A percentile compares a stretch with the other conserved stretches of the same genome.
These are phyloP conservation scores for Abscondita cerata DNA, from an alignment of 2,888 invertebrate species.

Conservation along the genomic window DNA sequence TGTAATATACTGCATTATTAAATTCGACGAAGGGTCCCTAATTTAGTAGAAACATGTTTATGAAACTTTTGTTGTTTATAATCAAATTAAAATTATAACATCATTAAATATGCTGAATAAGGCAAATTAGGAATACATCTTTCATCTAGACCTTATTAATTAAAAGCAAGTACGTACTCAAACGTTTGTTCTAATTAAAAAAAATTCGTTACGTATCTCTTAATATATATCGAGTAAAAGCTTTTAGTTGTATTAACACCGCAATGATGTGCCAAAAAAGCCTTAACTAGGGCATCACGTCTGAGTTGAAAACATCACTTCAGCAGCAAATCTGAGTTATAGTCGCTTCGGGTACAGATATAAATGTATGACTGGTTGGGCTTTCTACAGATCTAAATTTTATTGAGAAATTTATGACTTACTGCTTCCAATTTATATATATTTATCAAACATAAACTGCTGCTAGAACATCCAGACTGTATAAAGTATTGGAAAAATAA, in stretches of 20 bases:
- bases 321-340: constrained; percentile 30
- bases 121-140: no score
- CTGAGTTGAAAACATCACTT: constrained; percentile 25
- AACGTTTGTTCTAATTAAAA: no score
- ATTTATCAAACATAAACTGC: constrained; percentile 21
- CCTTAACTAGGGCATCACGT: constrained; percentile 3
- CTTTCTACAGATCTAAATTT: constrained; percentile 31
- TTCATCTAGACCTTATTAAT: no score
- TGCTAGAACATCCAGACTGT: no score
- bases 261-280: constrained; percentile 12
- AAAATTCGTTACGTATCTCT: no score
- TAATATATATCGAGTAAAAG: constrained; percentile 6
- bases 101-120: no score
- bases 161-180: no score
- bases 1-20: constrained; percentile 2
- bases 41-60: neutral
- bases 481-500: no score
- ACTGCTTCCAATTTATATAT: constrained; percentile 29
- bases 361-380: constrained; percentile 30
- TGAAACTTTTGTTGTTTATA: no score
- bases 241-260: constrained; percentile 6
- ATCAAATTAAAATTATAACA: no score
- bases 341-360: constrained; percentile 22
- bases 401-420: constrained; percentile 33
- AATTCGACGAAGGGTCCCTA: neutral